Percentiles rank a stretch among this genome's conserved stretches.
These are phyloP conservation scores for Reinhardtius hippoglossoides DNA, from an alignment of 2,113 vertebrate genomes.

Conservation along the genomic window DNA sequence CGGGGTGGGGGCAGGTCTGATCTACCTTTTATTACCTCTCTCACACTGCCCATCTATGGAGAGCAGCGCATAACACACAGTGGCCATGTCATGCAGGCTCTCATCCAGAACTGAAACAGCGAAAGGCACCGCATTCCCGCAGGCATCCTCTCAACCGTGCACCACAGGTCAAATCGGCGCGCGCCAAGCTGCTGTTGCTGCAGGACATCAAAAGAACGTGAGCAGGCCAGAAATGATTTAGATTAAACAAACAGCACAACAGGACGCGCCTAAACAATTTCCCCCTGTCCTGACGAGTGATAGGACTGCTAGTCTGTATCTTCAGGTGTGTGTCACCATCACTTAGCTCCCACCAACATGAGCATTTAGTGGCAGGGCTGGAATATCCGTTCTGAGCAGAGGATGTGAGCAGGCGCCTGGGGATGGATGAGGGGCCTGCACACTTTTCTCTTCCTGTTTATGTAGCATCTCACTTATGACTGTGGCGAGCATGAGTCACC, in stretches of 20 bases:
- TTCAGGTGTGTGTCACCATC: constrained; percentile 52
- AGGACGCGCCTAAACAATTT: neutral
- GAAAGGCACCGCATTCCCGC: constrained; percentile 6
- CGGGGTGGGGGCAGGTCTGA: neutral
- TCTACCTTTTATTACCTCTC: constrained; percentile 37
- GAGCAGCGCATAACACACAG: constrained; percentile 10
- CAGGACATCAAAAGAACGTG: neutral
- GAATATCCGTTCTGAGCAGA: constrained; percentile 10
- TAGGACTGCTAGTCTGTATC: constrained; percentile 4
- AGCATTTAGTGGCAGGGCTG: constrained; percentile 12
- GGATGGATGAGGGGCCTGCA: constrained; percentile 11
- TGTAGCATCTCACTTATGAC: constrained; percentile 40
- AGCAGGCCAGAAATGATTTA: too few species aligned
- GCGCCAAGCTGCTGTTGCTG: constrained; percentile 1
- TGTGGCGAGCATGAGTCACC: constrained; percentile 51
- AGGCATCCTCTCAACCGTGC: constrained; percentile 11
- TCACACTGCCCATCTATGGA: constrained; percentile 34
- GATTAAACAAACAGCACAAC: neutral
- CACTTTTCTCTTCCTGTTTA: constrained; percentile 43
- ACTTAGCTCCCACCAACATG: constrained; percentile 14
- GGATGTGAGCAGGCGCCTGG: neutral
- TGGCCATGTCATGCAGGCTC: constrained; percentile 7
- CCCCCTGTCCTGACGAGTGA: constrained; percentile 6
- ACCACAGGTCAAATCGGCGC: constrained; percentile 10
- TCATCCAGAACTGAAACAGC: constrained; percentile 19